Conservation (phyloP, 1,140 invertebrate species). For the Pectinophora gossypiella region DNA sequence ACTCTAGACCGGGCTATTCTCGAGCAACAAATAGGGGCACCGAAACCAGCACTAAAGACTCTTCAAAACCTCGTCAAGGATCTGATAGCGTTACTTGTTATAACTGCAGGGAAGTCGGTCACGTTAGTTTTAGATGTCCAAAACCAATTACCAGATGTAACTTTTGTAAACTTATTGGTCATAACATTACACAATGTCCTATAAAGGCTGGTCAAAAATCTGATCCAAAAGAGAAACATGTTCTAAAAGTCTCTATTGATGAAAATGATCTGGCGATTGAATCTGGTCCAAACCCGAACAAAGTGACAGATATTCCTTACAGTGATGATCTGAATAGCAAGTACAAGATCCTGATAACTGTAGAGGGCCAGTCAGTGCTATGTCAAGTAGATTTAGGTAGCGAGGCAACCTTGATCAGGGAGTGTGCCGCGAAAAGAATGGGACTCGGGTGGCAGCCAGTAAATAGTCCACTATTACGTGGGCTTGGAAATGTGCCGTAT, state of each 20-base stretch:
- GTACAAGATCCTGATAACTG: constrained; percentile 11
- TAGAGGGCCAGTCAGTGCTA: background rate
- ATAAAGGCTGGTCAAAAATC: constrained; percentile 8
- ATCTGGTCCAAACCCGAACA: no score
- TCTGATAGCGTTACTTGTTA: constrained; percentile 9
- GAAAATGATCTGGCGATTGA: background rate
- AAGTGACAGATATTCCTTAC: no score
- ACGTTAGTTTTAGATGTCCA: constrained; percentile 17
- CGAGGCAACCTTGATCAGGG: constrained; percentile 7
- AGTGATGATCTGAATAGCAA: constrained; percentile 9
- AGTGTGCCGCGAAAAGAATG: background rate
- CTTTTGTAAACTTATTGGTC: constrained; percentile 9
- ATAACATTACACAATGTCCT: constrained; percentile 5
- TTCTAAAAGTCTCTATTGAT: constrained; percentile 12
- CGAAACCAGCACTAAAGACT: no score
- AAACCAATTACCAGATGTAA: constrained; percentile 1
- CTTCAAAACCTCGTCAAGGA: background rate
- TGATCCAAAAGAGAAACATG: constrained; percentile 13
- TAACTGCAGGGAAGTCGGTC: constrained; percentile 14
- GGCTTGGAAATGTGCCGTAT: constrained; percentile 7
- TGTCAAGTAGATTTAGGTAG: constrained; percentile 12
- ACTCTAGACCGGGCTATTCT: background rate
- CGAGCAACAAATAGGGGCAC: no score
- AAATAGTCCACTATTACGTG: constrained; percentile 2
- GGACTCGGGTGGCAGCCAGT: background rate